These are phyloP conservation scores for Neomorphus geoffroyi DNA, from an alignment of 2,797 vertebrate genomes.

Conservation along the genomic window DNA sequence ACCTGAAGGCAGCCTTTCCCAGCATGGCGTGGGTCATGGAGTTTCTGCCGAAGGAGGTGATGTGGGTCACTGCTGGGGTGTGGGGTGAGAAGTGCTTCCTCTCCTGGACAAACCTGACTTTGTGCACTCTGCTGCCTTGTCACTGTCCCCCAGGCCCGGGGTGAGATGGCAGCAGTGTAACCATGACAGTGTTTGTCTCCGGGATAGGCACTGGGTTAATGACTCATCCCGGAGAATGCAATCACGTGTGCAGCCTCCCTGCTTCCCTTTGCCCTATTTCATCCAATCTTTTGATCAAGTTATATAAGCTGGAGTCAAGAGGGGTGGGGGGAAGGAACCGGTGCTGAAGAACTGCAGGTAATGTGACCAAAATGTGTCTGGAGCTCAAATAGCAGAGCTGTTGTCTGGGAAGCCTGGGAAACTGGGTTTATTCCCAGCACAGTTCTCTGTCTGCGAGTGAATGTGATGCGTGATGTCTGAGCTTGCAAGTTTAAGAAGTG, in stretches of 20 bases:
- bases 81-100: background rate
- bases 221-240: constrained; percentile 63
- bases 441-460: background rate
- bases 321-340: background rate
- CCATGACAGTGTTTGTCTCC: constrained; percentile 58
- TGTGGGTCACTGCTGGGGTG: background rate
- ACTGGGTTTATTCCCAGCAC: background rate
- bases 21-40: background rate
- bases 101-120: background rate
- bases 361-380: constrained; percentile 9
- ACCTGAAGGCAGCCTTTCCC: background rate
- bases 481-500: background rate
- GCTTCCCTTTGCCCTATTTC: constrained; percentile 72
- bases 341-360: constrained; percentile 30
- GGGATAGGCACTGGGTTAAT: constrained; percentile 42
- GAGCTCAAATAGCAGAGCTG: constrained; percentile 8
- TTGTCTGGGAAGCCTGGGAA: constrained; percentile 28
- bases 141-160: constrained; percentile 13
- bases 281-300: constrained; percentile 64
- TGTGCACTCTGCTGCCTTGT: constrained; percentile 23
- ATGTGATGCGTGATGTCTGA: background rate
- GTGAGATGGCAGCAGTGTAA: constrained; percentile 53
- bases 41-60: background rate
- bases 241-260: constrained; percentile 49
- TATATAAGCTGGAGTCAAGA: constrained; percentile 49